These are phyloP conservation scores for Hylaeus volcanicus DNA, from an alignment of 1,140 invertebrate genomes.

Conservation along the genomic window DNA sequence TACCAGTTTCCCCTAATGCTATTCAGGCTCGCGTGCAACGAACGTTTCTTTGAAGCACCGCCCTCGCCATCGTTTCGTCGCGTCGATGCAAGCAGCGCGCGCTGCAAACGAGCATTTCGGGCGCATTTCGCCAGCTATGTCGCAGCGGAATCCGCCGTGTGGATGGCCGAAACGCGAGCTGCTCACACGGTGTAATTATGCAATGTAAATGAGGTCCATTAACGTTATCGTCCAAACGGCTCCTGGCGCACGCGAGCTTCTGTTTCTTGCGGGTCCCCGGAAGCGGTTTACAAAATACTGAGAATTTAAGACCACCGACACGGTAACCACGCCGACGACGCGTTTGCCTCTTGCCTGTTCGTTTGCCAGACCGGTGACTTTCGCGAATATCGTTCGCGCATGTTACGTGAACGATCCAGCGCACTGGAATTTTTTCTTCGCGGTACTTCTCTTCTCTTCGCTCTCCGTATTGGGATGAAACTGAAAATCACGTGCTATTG, in stretches of 20 bases:
- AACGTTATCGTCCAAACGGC: conserved; percentile 59
- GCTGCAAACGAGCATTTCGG: conserved; percentile 34
- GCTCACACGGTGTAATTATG: conserved; percentile 55
- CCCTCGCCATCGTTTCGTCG: not conserved
- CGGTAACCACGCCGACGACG: not conserved
- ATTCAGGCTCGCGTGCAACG: not conserved
- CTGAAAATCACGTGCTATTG: no score
- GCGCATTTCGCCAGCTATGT: conserved; percentile 10
- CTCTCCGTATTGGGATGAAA: no score
- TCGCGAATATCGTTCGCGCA: conserved; percentile 10
- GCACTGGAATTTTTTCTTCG: not conserved
- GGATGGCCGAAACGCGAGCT: conserved; percentile 13
- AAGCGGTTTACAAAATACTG: conserved; percentile 69
- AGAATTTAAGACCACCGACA: conserved; percentile 60
- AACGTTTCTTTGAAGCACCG: not conserved
- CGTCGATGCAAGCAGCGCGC: not conserved
- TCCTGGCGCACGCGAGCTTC: conserved; percentile 20
- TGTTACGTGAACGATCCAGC: conserved; percentile 32
- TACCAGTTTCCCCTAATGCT: not conserved
- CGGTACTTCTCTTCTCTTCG: no score
- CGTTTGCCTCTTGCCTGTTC: not conserved
- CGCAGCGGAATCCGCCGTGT: not conserved
- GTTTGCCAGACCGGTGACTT: not conserved
- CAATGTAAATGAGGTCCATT: conserved; percentile 66
- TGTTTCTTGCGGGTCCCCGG: conserved; percentile 33